phyloP scores from a whole-genome alignment of 2,888 invertebrate genomes.

The Hipparchia sbordonii region DNA sequence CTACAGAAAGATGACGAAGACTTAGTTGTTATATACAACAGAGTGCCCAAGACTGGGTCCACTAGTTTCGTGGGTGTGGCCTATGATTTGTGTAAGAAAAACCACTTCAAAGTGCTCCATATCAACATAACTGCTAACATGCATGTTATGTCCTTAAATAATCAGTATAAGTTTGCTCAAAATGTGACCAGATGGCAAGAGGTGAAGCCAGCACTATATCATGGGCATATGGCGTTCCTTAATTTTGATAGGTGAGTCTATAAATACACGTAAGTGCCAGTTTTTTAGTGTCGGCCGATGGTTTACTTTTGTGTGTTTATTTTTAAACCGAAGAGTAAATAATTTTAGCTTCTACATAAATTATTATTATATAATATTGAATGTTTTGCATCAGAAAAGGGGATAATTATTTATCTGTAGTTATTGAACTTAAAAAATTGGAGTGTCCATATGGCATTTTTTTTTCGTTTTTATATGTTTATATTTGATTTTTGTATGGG shows the following conservation, averaged over 20 bases:
- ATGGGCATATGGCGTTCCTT: conserved; percentile 98
- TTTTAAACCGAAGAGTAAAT: not conserved
- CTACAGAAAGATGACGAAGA: conserved; percentile 82
- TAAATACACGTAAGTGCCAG: conserved; percentile 25
- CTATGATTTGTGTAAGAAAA: conserved; percentile 92
- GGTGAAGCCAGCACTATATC: conserved; percentile 97
- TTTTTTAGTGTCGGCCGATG: not conserved
- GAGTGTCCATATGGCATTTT: too few relatives aligned
- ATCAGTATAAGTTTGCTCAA: conserved; percentile 94
- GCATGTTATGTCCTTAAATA: conserved; percentile 96
- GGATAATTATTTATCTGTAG: too few relatives aligned
- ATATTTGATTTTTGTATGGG: too few relatives aligned
- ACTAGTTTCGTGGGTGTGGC: conserved; percentile 97
- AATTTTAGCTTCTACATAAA: not conserved
- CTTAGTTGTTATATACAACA: conserved; percentile 94
- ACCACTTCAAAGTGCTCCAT: conserved; percentile 87
- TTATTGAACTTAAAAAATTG: too few relatives aligned
- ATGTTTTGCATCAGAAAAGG: too few relatives aligned
- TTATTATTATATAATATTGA: not conserved
- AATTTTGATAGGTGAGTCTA: conserved; percentile 93
- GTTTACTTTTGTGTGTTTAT: not conserved
- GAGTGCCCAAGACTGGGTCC: conserved; percentile 98
- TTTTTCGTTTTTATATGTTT: too few relatives aligned
- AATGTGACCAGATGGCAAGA: conserved; percentile 95
- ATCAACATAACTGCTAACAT: conserved; percentile 98